A percentile compares a stretch with the other conserved stretches of the same genome.
These are phyloP conservation scores for Reinhardtius hippoglossoides DNA, from an alignment of 2,113 vertebrate genomes.

Conservation along the genomic window DNA sequence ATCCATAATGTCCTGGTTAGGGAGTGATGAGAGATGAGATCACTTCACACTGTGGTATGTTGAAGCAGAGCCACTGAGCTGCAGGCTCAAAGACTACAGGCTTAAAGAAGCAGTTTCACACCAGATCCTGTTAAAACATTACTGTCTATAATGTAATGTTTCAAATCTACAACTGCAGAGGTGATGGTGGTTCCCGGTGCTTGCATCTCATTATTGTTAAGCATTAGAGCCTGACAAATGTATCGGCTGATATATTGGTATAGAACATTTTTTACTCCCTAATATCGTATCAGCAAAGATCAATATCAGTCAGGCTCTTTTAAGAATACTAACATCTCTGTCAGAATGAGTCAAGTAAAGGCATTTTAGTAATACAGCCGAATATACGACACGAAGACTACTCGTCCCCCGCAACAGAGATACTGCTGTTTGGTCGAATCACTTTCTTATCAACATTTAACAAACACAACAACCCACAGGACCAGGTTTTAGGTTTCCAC, in stretches of 20 bases:
- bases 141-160: neutral
- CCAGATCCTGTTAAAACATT: conserved; percentile 1
- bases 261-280: too few relatives aligned
- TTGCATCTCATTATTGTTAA: too few relatives aligned
- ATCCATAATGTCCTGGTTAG: conserved; percentile 22
- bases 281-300: too few relatives aligned
- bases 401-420: neutral
- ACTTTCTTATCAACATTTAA: neutral
- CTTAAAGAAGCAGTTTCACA: neutral
- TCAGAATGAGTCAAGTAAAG: neutral
- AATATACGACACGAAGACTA: neutral
- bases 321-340: neutral
- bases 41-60: conserved; percentile 20
- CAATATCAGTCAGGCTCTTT: too few relatives aligned
- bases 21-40: conserved; percentile 35
- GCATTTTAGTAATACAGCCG: too few relatives aligned
- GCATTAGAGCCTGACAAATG: too few relatives aligned
- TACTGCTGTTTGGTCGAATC: neutral
- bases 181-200: neutral
- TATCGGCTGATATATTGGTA: too few relatives aligned
- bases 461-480: neutral
- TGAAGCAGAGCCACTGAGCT: conserved; percentile 3
- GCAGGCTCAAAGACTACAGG: neutral
- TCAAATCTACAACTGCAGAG: neutral
- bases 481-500: neutral